Base-by-base conservation (phyloP, 2,797 vertebrate species). In the Rhinophrynus dorsalis region DNA sequence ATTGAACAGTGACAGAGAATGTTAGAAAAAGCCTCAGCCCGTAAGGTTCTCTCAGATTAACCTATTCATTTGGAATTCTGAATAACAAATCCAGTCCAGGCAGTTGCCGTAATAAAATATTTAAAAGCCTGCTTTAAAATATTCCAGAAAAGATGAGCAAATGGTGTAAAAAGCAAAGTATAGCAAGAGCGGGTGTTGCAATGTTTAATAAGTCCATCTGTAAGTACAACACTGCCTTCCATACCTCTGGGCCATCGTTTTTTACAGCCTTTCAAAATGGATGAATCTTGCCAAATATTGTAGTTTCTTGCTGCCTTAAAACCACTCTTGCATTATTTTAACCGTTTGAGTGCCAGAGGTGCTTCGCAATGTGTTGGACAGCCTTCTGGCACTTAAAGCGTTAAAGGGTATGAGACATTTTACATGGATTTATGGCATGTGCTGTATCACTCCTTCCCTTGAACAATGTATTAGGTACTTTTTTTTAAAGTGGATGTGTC, bases 21-120 rank as follows among this genome's bases (percentile, higher is more conserved):
- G 11, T 59, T 37, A 67, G 26, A 68, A 59, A 57, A n/a, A 55
- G 7, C 66, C 79, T 74, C 20, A 38, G 15, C 38, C 62, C 38
- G 21, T 65, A 27, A 76, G 0, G 17, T 51, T 69, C 62, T 35
- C 0, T 8, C 38, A 75, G 71, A 63, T 48, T 74, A 64, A 77
- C 68, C 44, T 69, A 27, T 77, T 69, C 37, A 11, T 29, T 75
- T 67, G 60, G 74, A 67, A 69, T 64, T 24, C 56, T 79, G 74
- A 77, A 27, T 76, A 38, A 42, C 60, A 74, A 38, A 68, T 75
- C 67, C n/a, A 48, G 51, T 68, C 59, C 44, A 50, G 67, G 57
- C 24, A 55, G 35, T 54, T 45, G 67, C 62, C 71, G 29, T 69
- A 45, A 76, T 75, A 59, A 74, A 74, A 78, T 18, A 55, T 64